Evolutionary conservation across 2,888 invertebrate species (phyloP), one percentile per base, ranked within the genome.

Genomic region (Hemicrepidius hirtus): DNA sequence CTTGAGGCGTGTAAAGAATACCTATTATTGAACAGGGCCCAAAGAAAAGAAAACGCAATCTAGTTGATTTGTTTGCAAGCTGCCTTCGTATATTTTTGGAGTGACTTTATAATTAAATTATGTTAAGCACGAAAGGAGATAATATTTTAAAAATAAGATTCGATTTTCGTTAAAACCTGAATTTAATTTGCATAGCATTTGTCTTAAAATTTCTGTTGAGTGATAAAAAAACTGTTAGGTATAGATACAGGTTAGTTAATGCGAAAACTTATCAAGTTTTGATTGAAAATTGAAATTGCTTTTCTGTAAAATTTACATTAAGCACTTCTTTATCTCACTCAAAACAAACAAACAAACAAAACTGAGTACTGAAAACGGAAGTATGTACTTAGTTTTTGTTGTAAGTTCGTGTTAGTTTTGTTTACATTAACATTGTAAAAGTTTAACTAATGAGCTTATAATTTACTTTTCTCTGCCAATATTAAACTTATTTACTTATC

Each of bases 141-240:
- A 44, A 18, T 44, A 44, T 44, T 44, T 44, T 16, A 44, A 44
- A 44, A 16, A 44, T 5, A 16, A 44, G 18, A 16, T 44, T 44
- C 18, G 18, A 44, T 44, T 44, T 44, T 44, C 44, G 4, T 44
- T 44, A 44, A 44, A 44, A 44, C 44, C 44, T 3, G 44, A 16
- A 44, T 18, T 0, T 44, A 5, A 44, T 44, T 44, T 44, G 44
- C 44, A 44, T 18, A 44, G 16, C 7, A 5, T 44, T 0, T 16
- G 6, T 1, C 18, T 16, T 44, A 16, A 16, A 44, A 44, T 16
- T 44, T 44, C 1, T 6, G 3, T n/a, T n/a, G 6, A 44, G 16
- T 44, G 18, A 16, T 18, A 18, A 1, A 13, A 44, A 44, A 44
- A 44, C 44, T 44, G 16, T 7, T 18, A 18, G n/a, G 6, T 37